A percentile compares a stretch with the other conserved stretches of the same genome.
phyloP scores from a whole-genome alignment of 2,888 invertebrate genomes.

The Cyclophora punctaria region DNA sequence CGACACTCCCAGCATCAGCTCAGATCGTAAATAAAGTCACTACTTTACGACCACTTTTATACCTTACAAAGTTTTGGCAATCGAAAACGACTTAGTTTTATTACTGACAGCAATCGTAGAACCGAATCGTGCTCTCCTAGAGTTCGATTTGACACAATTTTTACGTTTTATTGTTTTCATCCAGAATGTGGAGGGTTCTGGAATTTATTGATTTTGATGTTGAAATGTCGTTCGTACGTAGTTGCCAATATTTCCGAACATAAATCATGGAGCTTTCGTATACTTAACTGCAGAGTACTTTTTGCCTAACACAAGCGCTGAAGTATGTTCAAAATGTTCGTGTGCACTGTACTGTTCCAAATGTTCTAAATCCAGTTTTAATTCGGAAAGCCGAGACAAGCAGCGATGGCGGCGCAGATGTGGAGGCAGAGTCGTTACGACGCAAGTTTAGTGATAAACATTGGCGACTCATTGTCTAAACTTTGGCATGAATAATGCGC shows the following conservation, averaged over 20 bases:
- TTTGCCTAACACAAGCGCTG: too few species aligned
- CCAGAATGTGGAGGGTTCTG: constrained; percentile 17
- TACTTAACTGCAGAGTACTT: too few species aligned
- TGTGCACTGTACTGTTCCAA: constrained; percentile 4
- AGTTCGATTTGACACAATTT: constrained; percentile 17
- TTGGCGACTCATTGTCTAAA: constrained; percentile 40
- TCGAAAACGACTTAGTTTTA: constrained; percentile 44
- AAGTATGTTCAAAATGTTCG: too few species aligned
- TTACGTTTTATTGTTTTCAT: constrained; percentile 12
- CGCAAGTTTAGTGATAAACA: constrained; percentile 39
- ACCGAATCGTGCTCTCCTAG: constrained; percentile 5
- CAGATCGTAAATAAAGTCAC: constrained; percentile 35
- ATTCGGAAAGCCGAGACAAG: neutral
- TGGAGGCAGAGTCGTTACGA: constrained; percentile 25
- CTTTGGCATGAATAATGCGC: constrained; percentile 38
- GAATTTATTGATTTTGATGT: constrained; percentile 4
- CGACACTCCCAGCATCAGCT: constrained; percentile 8
- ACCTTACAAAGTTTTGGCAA: constrained; percentile 47
- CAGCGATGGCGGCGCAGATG: constrained; percentile 12
- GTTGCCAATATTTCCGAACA: too few species aligned
- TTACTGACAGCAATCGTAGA: constrained; percentile 27
- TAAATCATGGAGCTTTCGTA: too few species aligned
- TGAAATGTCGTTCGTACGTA: too few species aligned
- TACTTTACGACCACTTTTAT: constrained; percentile 36
- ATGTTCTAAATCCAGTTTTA: neutral